Evolutionary conservation across 2,113 vertebrate species (phyloP).

Genomic region (Nesogale talazaci): DNA sequence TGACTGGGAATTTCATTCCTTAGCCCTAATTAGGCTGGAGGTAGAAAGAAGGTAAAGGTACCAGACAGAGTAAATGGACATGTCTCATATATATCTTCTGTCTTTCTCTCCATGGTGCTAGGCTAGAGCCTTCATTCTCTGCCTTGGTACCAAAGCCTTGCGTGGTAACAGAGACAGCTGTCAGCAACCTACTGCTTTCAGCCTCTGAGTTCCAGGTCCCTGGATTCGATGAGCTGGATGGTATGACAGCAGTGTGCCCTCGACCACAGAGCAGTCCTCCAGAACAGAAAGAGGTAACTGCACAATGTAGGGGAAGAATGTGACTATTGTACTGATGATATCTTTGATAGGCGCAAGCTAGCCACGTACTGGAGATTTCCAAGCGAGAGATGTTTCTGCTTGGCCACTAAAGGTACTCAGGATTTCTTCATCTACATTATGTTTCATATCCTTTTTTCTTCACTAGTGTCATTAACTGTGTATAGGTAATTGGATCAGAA

Average conservation of each 20-base stretch:
- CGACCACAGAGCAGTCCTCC: slow-evolving; percentile 73
- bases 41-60: neutral
- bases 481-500: slow-evolving; percentile 1
- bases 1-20: neutral
- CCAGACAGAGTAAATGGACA: neutral
- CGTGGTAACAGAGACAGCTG: slow-evolving; percentile 71
- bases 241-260: slow-evolving; percentile 72
- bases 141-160: slow-evolving; percentile 79
- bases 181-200: slow-evolving; percentile 71
- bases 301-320: neutral
- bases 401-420: neutral
- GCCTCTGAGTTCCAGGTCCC: slow-evolving; percentile 74
- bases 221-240: slow-evolving; percentile 74
- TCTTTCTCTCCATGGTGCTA: slow-evolving; percentile 53
- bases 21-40: neutral
- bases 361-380: neutral
- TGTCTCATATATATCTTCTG: neutral
- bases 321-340: no score
- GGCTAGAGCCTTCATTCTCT: slow-evolving; percentile 79
- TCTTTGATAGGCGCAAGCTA: neutral
- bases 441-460: neutral
- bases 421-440: neutral
- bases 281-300: slow-evolving; percentile 84
- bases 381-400: neutral
- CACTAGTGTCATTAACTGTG: neutral